Evolutionary conservation across 30 jellyfish, hydroid and myxozoan species (phyloP).

Genomic region (Hydractinia symbiolongicarpus): DNA sequence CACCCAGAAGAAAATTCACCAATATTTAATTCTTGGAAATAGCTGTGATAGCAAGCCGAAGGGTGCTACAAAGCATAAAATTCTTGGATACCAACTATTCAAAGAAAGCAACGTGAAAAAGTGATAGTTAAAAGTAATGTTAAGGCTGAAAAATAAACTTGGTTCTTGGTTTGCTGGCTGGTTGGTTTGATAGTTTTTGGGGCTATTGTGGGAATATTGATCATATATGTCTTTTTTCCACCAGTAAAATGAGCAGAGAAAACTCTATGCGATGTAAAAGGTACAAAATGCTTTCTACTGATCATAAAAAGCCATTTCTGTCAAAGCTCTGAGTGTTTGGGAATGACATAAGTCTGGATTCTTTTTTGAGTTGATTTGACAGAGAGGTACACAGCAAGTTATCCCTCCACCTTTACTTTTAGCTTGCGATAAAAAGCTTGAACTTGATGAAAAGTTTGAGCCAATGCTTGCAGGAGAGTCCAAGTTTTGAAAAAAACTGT

Average conservation of each 20-base stretch:
- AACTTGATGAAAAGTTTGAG: too few species aligned
- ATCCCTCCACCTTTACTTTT: too few species aligned
- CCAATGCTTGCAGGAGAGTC: too few species aligned
- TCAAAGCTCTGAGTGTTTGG: slow-evolving; percentile 16
- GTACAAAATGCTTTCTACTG: slow-evolving; percentile 25
- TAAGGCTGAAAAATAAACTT: neutral
- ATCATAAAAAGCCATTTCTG: slow-evolving; percentile 30
- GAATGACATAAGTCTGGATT: slow-evolving; percentile 11
- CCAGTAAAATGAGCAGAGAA: slow-evolving; percentile 38
- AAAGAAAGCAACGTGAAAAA: too few species aligned
- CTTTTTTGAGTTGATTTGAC: too few species aligned
- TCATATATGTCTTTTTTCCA: slow-evolving; percentile 36
- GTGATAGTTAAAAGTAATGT: too few species aligned
- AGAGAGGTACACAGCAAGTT: too few species aligned
- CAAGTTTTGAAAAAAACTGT: too few species aligned
- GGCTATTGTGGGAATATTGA: slow-evolving; percentile 34
- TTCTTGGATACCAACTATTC: too few species aligned
- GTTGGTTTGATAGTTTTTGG: slow-evolving; percentile 23
- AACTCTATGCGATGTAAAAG: slow-evolving; percentile 32
- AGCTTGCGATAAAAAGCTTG: too few species aligned
- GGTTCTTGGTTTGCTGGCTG: neutral
- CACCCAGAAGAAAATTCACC: too few species aligned
- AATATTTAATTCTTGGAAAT: too few species aligned
- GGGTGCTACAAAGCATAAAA: neutral
- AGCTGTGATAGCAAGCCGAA: neutral